Evolutionary conservation across 2,797 vertebrate genomes (phyloP).

Genomic region (Cyprinodon diabolis): DNA sequence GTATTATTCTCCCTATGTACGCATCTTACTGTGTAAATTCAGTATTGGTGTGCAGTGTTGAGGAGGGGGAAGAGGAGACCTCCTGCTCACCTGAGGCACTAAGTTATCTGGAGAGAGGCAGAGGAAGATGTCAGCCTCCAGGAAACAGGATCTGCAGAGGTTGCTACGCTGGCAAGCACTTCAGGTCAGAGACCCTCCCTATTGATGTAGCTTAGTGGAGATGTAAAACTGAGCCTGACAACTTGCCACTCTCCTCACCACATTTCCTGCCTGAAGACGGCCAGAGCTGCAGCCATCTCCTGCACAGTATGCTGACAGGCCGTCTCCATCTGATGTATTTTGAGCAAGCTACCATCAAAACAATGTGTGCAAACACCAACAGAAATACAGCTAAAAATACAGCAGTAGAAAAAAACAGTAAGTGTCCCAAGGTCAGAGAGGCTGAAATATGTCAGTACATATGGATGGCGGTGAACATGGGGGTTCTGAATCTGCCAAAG

Average conservation of each 20-base stretch:
- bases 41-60: slow-evolving; percentile 2
- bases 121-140: neutral
- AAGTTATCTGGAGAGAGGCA: neutral
- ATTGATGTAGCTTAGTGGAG: slow-evolving; percentile 5
- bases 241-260: neutral
- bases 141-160: neutral
- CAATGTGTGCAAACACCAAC: neutral
- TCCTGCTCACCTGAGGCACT: neutral
- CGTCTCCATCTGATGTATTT: neutral
- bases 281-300: neutral
- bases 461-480: neutral
- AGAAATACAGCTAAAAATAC: slow-evolving; percentile 7
- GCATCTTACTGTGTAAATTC: neutral
- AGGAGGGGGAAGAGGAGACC: neutral
- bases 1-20: too few relatives aligned
- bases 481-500: neutral
- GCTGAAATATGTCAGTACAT: slow-evolving; percentile 1
- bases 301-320: neutral
- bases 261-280: neutral
- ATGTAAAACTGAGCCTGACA: slow-evolving; percentile 12
- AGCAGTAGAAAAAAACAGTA: neutral
- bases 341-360: slow-evolving; percentile 1
- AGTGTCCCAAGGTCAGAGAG: neutral
- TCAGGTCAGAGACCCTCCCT: slow-evolving; percentile 1
- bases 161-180: neutral